Conservation (phyloP, 2,797 vertebrate genomes). For the Leuciscus waleckii region DNA sequence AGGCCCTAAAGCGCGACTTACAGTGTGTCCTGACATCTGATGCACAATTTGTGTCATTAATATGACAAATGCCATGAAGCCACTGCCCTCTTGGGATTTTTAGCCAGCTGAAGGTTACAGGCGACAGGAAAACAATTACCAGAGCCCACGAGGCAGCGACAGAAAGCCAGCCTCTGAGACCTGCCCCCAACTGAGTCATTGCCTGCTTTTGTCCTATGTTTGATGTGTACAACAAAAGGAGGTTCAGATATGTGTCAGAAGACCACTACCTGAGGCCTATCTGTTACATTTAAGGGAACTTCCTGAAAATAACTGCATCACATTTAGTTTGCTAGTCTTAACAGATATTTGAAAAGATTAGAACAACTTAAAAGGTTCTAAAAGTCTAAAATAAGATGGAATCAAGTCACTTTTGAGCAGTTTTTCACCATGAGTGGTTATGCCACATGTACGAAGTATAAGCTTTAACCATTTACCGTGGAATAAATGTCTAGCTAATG, state of each 20-base stretch:
- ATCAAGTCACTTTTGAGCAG: neutral
- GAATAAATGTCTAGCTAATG: constrained; percentile 36
- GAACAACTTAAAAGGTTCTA: neutral
- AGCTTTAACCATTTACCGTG: constrained; percentile 16
- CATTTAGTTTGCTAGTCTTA: neutral
- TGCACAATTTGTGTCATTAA: constrained; percentile 48
- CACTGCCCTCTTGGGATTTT: constrained; percentile 44
- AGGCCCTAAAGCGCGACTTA: constrained; percentile 30
- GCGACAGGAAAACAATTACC: constrained; percentile 73
- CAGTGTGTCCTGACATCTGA: constrained; percentile 45
- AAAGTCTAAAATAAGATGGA: neutral
- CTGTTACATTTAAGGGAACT: constrained; percentile 47
- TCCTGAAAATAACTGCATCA: constrained; percentile 25
- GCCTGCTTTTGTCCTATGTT: constrained; percentile 47
- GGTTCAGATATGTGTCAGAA: constrained; percentile 44
- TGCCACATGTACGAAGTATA: neutral
- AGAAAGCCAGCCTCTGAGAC: constrained; percentile 43
- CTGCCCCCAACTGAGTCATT: constrained; percentile 34
- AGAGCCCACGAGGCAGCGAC: constrained; percentile 43
- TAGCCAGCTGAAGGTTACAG: constrained; percentile 64
- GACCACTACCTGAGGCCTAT: constrained; percentile 44
- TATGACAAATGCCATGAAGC: constrained; percentile 50
- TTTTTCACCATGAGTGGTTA: constrained; percentile 13
- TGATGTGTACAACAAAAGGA: constrained; percentile 47
- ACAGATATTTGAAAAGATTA: neutral